These are phyloP conservation scores for Pygmarrhopalites habei DNA, from an alignment of 1,140 invertebrate genomes.

Conservation along the genomic window DNA sequence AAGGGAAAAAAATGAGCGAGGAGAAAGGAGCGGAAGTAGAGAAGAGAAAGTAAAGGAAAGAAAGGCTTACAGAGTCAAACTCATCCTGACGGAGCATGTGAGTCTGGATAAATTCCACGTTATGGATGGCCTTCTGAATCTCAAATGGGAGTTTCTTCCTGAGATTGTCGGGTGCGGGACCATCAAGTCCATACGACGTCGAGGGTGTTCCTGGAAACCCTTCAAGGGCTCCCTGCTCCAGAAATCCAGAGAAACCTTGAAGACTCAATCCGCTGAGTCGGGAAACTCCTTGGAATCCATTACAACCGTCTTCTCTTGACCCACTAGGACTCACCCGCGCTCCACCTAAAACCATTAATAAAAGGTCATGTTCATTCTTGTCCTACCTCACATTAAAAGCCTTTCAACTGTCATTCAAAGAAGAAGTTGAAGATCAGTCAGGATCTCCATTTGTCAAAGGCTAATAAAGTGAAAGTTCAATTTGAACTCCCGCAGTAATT, in stretches of 20 bases:
- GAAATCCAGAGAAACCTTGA: slow-evolving; percentile 38
- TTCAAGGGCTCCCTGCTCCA: slow-evolving; percentile 39
- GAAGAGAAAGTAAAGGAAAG: slow-evolving; percentile 21
- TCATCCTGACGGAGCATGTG: slow-evolving; percentile 87
- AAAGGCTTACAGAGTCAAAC: slow-evolving; percentile 73
- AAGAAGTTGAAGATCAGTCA: too few species aligned
- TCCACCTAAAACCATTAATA: slow-evolving; percentile 1
- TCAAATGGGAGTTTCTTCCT: slow-evolving; percentile 84
- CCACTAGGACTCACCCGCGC: slow-evolving; percentile 22
- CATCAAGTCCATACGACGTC: slow-evolving; percentile 36
- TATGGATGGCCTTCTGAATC: slow-evolving; percentile 85
- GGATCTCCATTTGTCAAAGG: too few species aligned
- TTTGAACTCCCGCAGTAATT: too few species aligned
- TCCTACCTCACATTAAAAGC: too few species aligned
- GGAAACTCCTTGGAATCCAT: slow-evolving; percentile 40
- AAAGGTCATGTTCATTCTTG: too few species aligned
- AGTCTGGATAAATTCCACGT: slow-evolving; percentile 91
- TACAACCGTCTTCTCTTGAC: slow-evolving; percentile 38
- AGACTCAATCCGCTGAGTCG: slow-evolving; percentile 39
- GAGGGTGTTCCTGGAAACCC: slow-evolving; percentile 46
- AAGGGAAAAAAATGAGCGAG: not conserved
- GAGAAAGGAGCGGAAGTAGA: slow-evolving; percentile 1
- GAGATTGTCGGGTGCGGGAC: slow-evolving; percentile 32
- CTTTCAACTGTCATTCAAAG: too few species aligned
- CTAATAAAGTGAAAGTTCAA: too few species aligned